Evolutionary conservation across 2,888 invertebrate species (phyloP).

Genomic region (Erpobdella octoculata): DNA sequence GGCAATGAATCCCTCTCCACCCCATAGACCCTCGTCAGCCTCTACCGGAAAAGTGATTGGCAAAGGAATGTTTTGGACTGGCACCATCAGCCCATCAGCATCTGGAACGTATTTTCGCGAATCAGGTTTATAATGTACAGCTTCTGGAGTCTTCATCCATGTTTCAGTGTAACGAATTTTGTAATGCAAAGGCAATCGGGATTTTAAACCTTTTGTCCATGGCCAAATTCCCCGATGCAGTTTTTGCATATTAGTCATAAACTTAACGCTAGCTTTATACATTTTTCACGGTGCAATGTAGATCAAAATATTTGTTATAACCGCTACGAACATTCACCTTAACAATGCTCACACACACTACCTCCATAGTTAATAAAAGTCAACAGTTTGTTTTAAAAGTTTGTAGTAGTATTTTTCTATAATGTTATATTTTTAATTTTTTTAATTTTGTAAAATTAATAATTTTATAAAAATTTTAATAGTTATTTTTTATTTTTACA

Average conservation of each 20-base stretch:
- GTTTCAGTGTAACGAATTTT: slow-evolving; percentile 46
- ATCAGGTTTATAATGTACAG: slow-evolving; percentile 51
- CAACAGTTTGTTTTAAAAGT: no score
- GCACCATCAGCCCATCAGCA: slow-evolving; percentile 28
- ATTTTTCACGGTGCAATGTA: no score
- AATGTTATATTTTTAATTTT: no score
- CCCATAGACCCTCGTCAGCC: slow-evolving; percentile 81
- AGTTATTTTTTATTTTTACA: no score
- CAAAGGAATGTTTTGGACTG: slow-evolving; percentile 53
- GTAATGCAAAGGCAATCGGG: slow-evolving; percentile 50
- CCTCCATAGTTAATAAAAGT: no score
- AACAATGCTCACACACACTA: no score
- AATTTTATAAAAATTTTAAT: no score
- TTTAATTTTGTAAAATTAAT: no score
- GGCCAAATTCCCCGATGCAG: slow-evolving; percentile 37
- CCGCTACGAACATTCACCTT: no score
- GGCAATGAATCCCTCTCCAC: slow-evolving; percentile 85
- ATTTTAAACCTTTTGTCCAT: slow-evolving; percentile 44
- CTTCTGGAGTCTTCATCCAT: slow-evolving; percentile 42
- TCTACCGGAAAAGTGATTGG: slow-evolving; percentile 72
- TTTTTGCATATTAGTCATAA: slow-evolving; percentile 35
- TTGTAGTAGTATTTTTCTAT: no score
- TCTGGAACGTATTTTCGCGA: slow-evolving; percentile 39
- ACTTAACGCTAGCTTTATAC: no score
- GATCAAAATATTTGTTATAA: no score